Conservation (phyloP, 2,113 vertebrate species). For the Turdus rufiventris region DNA sequence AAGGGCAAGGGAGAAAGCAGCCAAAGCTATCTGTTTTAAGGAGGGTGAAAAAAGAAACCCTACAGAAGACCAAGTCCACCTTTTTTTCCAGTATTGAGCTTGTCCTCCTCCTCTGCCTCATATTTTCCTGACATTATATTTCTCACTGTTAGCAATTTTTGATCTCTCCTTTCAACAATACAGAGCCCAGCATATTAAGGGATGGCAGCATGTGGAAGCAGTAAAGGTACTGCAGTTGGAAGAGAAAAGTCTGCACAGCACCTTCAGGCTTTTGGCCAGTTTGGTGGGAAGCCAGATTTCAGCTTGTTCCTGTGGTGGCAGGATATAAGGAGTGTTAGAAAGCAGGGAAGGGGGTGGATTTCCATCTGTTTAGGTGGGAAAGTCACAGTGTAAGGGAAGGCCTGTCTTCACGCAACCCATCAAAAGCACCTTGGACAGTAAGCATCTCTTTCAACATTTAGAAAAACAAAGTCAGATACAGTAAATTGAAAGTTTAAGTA, state of each 20-base stretch:
- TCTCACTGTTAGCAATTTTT: background rate
- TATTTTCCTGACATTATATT: background rate
- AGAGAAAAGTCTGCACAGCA: background rate
- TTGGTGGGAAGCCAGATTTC: constrained; percentile 32
- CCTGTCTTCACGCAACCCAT: background rate
- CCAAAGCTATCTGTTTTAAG: background rate
- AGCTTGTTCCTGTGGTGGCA: constrained; percentile 26
- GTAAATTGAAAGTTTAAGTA: background rate
- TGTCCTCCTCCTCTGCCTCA: background rate
- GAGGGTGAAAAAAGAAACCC: background rate
- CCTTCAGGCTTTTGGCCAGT: constrained; percentile 24
- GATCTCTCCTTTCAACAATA: background rate
- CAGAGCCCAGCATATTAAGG: background rate
- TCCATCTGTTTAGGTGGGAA: constrained; percentile 40
- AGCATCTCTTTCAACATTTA: background rate
- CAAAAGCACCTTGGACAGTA: background rate
- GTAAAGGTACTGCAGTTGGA: background rate
- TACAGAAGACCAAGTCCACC: background rate
- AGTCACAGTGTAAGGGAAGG: background rate
- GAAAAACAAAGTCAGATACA: background rate
- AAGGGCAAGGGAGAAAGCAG: background rate
- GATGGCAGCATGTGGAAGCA: background rate
- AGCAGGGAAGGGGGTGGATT: background rate
- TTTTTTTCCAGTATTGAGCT: background rate
- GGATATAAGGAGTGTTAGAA: constrained; percentile 36